phyloP scores from a whole-genome alignment of 2,888 invertebrate genomes.

The Erebia epiphron region DNA sequence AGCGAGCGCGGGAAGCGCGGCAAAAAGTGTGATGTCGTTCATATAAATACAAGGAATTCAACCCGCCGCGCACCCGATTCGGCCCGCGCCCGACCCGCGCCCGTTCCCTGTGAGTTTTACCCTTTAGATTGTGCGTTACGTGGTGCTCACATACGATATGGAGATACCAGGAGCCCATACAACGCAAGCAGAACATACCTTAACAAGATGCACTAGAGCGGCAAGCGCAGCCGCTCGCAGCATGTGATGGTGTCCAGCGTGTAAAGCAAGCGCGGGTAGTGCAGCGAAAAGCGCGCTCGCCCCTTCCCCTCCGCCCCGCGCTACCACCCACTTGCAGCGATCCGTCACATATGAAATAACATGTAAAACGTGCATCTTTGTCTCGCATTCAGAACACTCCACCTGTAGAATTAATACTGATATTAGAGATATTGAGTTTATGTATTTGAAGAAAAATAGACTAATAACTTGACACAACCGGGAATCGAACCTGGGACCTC shows the following conservation, averaged over 20 bases:
- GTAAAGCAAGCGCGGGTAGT: conserved; percentile 94
- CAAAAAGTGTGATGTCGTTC: conserved; percentile 82
- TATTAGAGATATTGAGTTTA: conserved; percentile 43
- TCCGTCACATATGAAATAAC: conserved; percentile 95
- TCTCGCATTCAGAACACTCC: conserved; percentile 95
- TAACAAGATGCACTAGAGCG: conserved; percentile 92
- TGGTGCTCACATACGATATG: background rate
- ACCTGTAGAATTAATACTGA: conserved; percentile 77
- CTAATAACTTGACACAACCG: background rate
- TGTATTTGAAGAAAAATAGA: background rate
- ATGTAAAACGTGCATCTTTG: conserved; percentile 96
- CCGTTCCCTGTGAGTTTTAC: too few species aligned
- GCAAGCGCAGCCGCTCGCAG: conserved; percentile 94
- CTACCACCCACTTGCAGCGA: conserved; percentile 89
- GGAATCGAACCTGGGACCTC: background rate
- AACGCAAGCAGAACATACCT: conserved; percentile 68
- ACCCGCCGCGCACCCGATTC: too few species aligned
- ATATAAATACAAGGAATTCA: too few species aligned
- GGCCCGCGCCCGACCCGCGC: too few species aligned
- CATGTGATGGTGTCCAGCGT: conserved; percentile 94
- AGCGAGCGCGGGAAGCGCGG: conserved; percentile 95
- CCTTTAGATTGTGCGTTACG: too few species aligned
- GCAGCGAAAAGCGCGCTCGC: conserved; percentile 88
- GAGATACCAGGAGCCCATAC: conserved; percentile 10
- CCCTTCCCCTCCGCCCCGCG: conserved; percentile 91